Percentiles rank a stretch among this genome's conserved stretches.
Conservation (phyloP, 2,888 invertebrate genomes). For the Endotricha flammealis region DNA sequence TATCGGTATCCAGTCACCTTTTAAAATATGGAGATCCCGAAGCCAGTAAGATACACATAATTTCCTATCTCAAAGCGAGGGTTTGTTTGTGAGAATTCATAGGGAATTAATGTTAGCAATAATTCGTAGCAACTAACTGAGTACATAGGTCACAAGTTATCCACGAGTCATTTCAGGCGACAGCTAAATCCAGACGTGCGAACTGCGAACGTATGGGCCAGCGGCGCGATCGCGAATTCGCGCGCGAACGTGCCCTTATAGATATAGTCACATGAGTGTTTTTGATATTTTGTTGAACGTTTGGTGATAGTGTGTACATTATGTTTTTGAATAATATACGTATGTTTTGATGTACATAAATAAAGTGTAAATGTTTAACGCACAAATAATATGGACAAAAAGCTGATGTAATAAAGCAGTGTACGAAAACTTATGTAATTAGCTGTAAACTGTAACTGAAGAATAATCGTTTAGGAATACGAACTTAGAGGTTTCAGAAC, state of each 20-base stretch:
- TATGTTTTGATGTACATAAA: constrained; percentile 77
- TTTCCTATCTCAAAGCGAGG: neutral
- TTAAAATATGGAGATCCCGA: constrained; percentile 17
- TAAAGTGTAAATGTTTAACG: constrained; percentile 78
- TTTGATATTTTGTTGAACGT: constrained; percentile 58
- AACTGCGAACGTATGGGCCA: constrained; percentile 78
- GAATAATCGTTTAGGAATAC: constrained; percentile 58
- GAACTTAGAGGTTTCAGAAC: constrained; percentile 49
- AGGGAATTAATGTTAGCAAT: constrained; percentile 57
- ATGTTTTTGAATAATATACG: constrained; percentile 70
- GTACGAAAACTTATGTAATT: constrained; percentile 65
- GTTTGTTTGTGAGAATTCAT: constrained; percentile 26
- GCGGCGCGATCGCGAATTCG: constrained; percentile 79
- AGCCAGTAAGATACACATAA: constrained; percentile 1
- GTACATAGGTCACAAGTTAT: constrained; percentile 44
- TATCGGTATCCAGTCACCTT: neutral
- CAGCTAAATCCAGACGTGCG: constrained; percentile 17
- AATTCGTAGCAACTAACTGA: constrained; percentile 49
- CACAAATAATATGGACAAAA: constrained; percentile 70
- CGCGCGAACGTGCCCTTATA: constrained; percentile 50
- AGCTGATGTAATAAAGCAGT: constrained; percentile 59
- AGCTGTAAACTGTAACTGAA: constrained; percentile 64
- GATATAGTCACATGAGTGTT: constrained; percentile 50
- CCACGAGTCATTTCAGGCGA: constrained; percentile 33
- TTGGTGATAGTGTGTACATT: constrained; percentile 66